Percentiles rank a stretch among this genome's conserved stretches.
Evolutionary conservation across 2,113 vertebrate species (phyloP).

Genomic region (Hippolais icterina): DNA sequence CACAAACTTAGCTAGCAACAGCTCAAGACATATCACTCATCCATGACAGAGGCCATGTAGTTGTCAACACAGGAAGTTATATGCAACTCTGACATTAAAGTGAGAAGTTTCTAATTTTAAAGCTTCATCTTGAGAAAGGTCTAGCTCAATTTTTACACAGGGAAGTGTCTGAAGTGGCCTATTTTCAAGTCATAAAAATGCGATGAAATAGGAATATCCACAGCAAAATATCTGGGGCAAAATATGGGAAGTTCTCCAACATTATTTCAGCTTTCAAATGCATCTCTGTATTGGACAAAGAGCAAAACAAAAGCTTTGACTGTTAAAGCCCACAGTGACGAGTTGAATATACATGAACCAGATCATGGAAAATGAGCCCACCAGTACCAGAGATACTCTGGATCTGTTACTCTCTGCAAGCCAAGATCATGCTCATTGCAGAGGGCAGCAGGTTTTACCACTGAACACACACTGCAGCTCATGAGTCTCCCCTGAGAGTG

Average conservation of each 20-base stretch:
- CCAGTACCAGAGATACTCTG: background rate
- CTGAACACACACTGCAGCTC: background rate
- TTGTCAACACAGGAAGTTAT: background rate
- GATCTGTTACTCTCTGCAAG: background rate
- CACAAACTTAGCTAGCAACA: background rate
- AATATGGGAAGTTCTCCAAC: background rate
- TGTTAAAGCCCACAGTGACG: background rate
- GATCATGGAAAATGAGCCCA: background rate
- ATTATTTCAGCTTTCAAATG: background rate
- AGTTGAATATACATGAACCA: background rate
- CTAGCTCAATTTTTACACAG: background rate
- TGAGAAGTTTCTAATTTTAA: slow-evolving; percentile 10
- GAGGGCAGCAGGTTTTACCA: background rate
- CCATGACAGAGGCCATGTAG: background rate
- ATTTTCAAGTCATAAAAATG: background rate
- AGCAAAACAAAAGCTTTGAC: background rate
- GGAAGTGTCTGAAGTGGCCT: background rate
- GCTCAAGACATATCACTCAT: background rate
- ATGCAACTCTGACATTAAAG: background rate
- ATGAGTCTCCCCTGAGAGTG: rapidly evolving
- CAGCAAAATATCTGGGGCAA: background rate
- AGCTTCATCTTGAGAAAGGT: background rate
- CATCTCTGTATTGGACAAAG: background rate
- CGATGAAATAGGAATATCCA: background rate
- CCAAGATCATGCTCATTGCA: rapidly evolving